Evolutionary conservation across 2,888 invertebrate genomes (phyloP).

Genomic region (Drosophila lacicola): DNA sequence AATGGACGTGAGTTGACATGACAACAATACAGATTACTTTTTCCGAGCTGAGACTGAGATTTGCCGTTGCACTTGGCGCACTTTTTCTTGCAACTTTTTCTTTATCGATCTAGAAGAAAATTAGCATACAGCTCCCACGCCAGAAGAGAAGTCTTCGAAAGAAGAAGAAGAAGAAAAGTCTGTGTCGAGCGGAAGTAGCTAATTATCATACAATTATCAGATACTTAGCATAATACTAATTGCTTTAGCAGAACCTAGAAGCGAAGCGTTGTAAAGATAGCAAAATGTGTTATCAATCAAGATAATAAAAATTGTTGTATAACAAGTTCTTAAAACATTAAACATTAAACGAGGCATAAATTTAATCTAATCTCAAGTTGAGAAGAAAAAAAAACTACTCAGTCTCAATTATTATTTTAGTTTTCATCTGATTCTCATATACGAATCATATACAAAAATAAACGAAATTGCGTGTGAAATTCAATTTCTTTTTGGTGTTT

Average conservation of each 20-base stretch:
- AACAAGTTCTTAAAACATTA: neutral
- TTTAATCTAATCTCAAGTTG: slow-evolving; percentile 57
- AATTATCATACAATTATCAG: slow-evolving; percentile 60
- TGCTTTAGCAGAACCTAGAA: slow-evolving; percentile 30
- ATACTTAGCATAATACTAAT: slow-evolving; percentile 54
- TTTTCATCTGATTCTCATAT: slow-evolving; percentile 4
- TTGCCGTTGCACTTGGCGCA: slow-evolving; percentile 23
- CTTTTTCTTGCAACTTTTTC: slow-evolving; percentile 23
- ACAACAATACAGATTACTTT: slow-evolving; percentile 34
- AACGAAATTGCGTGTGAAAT: slow-evolving; percentile 70
- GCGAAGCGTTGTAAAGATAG: slow-evolving; percentile 6
- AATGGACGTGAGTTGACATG: slow-evolving; percentile 20
- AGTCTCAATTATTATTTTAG: neutral
- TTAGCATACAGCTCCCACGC: slow-evolving; percentile 65
- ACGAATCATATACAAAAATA: slow-evolving; percentile 53
- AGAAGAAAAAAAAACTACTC: neutral
- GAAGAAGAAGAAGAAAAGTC: neutral
- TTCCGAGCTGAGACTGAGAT: slow-evolving; percentile 15
- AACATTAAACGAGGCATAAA: neutral
- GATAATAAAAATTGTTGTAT: slow-evolving; percentile 1
- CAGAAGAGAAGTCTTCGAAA: neutral
- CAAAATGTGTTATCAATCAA: slow-evolving; percentile 41
- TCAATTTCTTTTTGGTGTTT: slow-evolving; percentile 44
- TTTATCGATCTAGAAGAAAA: slow-evolving; percentile 47
- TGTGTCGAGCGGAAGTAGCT: slow-evolving; percentile 54